phyloP scores from a whole-genome alignment of 2,888 invertebrate species.

The Serrognathus titanus region DNA sequence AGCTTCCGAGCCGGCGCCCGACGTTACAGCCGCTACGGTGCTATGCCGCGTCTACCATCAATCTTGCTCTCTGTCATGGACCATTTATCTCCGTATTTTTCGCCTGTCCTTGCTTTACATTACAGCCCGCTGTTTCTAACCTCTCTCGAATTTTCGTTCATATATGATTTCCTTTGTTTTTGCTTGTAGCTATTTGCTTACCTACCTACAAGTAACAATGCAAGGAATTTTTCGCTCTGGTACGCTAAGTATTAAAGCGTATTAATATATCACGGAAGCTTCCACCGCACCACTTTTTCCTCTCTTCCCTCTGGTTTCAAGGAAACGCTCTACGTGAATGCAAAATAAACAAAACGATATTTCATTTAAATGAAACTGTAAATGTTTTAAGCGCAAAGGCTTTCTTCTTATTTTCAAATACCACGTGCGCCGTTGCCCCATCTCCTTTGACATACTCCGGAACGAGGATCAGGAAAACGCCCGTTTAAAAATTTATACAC shows the following conservation, averaged over 20 bases:
- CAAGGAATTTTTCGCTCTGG: slow-evolving; percentile 10
- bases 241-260: neutral
- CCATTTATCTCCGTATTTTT: slow-evolving; percentile 50
- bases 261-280: neutral
- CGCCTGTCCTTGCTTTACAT: slow-evolving; percentile 41
- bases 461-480: no score
- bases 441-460: no score
- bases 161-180: slow-evolving; percentile 22
- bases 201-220: slow-evolving; percentile 12
- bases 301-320: no score
- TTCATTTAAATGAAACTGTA: no score
- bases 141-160: slow-evolving; percentile 16
- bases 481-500: no score
- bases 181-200: slow-evolving; percentile 13
- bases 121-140: slow-evolving; percentile 26
- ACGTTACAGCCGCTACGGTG: neutral
- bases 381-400: no score
- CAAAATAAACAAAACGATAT: no score
- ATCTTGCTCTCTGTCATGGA: slow-evolving; percentile 48
- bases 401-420: no score
- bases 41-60: slow-evolving; percentile 37
- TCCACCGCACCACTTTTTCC: no score
- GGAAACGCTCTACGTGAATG: no score
- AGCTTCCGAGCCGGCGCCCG: slow-evolving; percentile 38
- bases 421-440: no score